Conservation (phyloP, 2,113 vertebrate genomes). For the Ciconia boyciana region DNA sequence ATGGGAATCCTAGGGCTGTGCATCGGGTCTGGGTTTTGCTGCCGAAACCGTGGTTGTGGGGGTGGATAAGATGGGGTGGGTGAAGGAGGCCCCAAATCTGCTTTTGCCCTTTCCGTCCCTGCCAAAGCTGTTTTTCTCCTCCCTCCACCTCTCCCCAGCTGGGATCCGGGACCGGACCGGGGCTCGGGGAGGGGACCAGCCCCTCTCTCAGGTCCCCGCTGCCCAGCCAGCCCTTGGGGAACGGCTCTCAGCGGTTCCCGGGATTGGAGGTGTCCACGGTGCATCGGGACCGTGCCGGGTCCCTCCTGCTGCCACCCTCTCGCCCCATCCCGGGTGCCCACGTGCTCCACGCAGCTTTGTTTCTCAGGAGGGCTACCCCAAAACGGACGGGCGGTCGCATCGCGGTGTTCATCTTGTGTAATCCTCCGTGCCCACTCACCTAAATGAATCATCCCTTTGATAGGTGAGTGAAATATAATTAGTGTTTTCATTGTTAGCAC, state of each 20-base stretch:
- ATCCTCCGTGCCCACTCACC: constrained; percentile 50
- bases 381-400: neutral
- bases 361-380: neutral
- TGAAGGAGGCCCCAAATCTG: neutral
- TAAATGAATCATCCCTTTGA: constrained; percentile 52
- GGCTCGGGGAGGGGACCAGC: neutral
- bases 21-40: neutral
- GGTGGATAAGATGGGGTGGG: neutral
- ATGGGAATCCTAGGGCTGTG: neutral
- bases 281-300: fast-evolving
- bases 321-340: neutral
- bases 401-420: constrained; percentile 5
- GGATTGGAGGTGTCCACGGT: neutral
- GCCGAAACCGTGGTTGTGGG: neutral
- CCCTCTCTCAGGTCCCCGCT: neutral
- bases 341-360: neutral
- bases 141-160: neutral
- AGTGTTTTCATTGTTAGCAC: constrained; percentile 62
- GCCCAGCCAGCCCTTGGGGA: neutral
- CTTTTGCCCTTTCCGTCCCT: neutral
- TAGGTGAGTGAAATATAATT: constrained; percentile 60
- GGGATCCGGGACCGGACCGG: neutral
- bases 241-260: fast-evolving
- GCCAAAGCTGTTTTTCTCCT: neutral
- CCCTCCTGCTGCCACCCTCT: neutral